Evolutionary conservation across 2,888 invertebrate species (phyloP), one percentile per base, ranked within the genome.

Genomic region (Rutpela maculata): DNA sequence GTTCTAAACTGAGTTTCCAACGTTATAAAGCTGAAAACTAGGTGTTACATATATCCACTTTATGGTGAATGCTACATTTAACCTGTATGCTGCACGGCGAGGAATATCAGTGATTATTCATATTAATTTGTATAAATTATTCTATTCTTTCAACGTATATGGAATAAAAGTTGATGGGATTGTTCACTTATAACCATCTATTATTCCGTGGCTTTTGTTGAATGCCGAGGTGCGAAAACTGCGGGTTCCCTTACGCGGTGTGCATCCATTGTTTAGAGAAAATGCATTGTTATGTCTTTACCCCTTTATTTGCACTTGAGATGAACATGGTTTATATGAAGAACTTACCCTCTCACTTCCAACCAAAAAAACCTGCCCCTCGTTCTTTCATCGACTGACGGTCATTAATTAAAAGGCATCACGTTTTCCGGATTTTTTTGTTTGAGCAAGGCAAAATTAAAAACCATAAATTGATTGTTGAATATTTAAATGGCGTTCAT

Each of bases 251-350:
- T 82, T 77, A 78, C 80, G 77, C 80, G 78, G 74, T 80, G 78
- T 83, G 83, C 82, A 79, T 77, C 80, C 79, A 80, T 86, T 85
- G 84, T 85, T 84, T 81, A 76, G 76, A 55, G 72, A 78, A 81
- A 81, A 78, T 80, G 83, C 82, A 85, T 86, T 86, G 86, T 86
- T 84, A 83, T 84, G 81, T 82, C 80, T 82, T 84, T 83, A 84
- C 84, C 84, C 85, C 83, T 85, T 84, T 84, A 81, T 84, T 84
- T 85, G 83, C 82, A 82, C 83, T 84, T 82, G 83, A 84, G 84
- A 83, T 84, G 84, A 84, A 81, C 83, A 82, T 43, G 80, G 79
- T 78, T 77, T 78, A 77, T 79, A 78, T 19, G 69, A 59, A 76
- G 80, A 69, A 75, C 68, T n/a, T 70, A 76, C 69, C 71, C 67